Base-by-base conservation (phyloP, 2,113 vertebrate species). In the Pedionomus torquatus region DNA sequence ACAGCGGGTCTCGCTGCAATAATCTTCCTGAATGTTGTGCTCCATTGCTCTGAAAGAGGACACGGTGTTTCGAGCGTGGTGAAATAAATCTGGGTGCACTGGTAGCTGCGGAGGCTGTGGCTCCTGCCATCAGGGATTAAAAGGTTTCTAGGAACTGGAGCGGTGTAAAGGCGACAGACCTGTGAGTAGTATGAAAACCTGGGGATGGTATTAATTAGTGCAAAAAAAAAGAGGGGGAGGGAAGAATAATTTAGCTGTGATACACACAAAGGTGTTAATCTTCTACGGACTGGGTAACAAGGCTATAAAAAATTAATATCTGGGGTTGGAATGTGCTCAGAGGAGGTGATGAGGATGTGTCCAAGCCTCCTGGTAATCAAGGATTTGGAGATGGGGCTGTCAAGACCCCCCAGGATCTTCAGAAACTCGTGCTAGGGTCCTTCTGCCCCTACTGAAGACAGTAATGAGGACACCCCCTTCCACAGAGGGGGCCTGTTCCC, bases 31-130 rank as follows among this genome's bases (percentile, higher is more conserved):
- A 80, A 52, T 48, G 75, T 84, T 69, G 75, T 85, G 94, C 90
- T 94, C 88, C 71, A 7, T 2, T 86, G 85, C 78, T 72, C 75
- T 9, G 1, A 7, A 16, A 77, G 88, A 65, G 58, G 58, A 90
- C 75, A 37, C 24, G 0, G 75, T 1, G 35, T 37, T 31, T 37
- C 28, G 44, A 92, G 79, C 0, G 0, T 3, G 39, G 63, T 8
- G 79, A 76, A 71, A 90, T 86, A 61, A 69, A 46, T 80, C 83
- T 81, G 86, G 72, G 82, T 9, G 2, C 7, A 0, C 8, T 4
- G 28, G 51, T 26, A 52, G 51, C 80, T 51, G 35, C 52, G 64
- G 2, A 35, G 75, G 51, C 57, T 66, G 63, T 8, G 28, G 13
- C 83, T 91, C 24, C 60, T 63, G 46, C 60, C 11, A 1, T 5